Conservation (phyloP, 1,140 invertebrate genomes). For the Glomeris maerens region DNA sequence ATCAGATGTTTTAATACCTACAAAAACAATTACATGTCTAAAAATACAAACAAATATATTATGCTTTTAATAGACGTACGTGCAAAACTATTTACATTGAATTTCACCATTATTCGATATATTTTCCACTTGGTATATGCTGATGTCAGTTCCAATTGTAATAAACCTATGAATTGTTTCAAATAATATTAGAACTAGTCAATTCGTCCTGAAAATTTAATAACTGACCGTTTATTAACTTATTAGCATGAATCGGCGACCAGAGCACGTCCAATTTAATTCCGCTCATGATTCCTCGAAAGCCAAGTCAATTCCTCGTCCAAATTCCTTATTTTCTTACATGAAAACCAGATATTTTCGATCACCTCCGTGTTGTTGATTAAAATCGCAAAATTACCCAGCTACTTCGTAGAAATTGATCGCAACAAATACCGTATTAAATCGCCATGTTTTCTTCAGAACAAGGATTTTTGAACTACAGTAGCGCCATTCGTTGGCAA, state of each 20-base stretch:
- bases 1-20: constrained; percentile 51
- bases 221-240: constrained; percentile 22
- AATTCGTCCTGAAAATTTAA: neutral
- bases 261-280: constrained; percentile 57
- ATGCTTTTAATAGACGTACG: constrained; percentile 13
- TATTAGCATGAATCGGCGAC: constrained; percentile 58
- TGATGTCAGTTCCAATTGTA: constrained; percentile 71
- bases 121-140: constrained; percentile 54
- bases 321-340: too few species aligned
- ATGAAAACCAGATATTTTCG: too few species aligned
- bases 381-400: too few species aligned
- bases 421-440: too few species aligned
- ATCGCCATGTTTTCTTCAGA: too few species aligned
- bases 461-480: too few species aligned
- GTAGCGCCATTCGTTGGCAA: too few species aligned
- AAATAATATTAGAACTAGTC: too few species aligned
- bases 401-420: too few species aligned
- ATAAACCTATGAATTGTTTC: constrained; percentile 44
- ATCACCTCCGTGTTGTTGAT: too few species aligned
- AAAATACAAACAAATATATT: constrained; percentile 5
- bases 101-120: constrained; percentile 12
- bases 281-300: constrained; percentile 31
- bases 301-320: neutral
- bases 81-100: constrained; percentile 13
- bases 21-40: constrained; percentile 21